Conservation (phyloP, 1,140 invertebrate species). For the Scaptodrosophila lebanonensis region DNA sequence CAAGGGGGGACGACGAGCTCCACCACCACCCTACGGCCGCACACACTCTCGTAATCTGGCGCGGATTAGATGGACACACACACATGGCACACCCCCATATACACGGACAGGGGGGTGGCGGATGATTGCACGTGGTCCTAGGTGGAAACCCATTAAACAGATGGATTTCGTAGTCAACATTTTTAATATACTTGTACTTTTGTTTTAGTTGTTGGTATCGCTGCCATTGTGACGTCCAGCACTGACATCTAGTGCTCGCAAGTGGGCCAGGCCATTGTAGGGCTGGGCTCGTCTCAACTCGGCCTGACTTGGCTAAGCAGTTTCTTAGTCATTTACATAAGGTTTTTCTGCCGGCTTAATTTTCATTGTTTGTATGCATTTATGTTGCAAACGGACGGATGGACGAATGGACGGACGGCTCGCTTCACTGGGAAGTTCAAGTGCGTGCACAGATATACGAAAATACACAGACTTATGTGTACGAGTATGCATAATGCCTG, state of each 20-base stretch:
- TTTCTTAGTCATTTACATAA: slow-evolving; percentile 45
- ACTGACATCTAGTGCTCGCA: too few relatives aligned
- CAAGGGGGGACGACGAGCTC: slow-evolving; percentile 23
- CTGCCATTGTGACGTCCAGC: too few relatives aligned
- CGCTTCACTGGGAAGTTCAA: slow-evolving; percentile 58
- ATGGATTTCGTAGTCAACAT: slow-evolving; percentile 70
- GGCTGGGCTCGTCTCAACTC: slow-evolving; percentile 25
- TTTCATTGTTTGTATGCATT: slow-evolving; percentile 72
- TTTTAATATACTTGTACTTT: slow-evolving; percentile 40
- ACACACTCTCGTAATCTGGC: slow-evolving; percentile 59
- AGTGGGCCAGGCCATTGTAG: too few relatives aligned
- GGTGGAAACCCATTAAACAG: slow-evolving; percentile 61
- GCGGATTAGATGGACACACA: slow-evolving; percentile 47
- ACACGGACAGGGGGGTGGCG: slow-evolving; percentile 13
- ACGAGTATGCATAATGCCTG: slow-evolving; percentile 54
- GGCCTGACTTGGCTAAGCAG: slow-evolving; percentile 23
- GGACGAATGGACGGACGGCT: slow-evolving; percentile 14
- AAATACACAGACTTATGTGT: too few relatives aligned
- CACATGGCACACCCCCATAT: slow-evolving; percentile 6
- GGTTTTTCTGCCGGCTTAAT: slow-evolving; percentile 57
- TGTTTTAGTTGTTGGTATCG: background rate
- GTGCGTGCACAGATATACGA: slow-evolving; percentile 52
- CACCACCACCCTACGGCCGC: slow-evolving; percentile 17
- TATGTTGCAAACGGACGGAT: slow-evolving; percentile 58
- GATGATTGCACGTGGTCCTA: slow-evolving; percentile 17